A percentile compares a stretch with the other conserved stretches of the same genome.
These are phyloP conservation scores for Sympetrum striolatum DNA, from an alignment of 2,888 invertebrate species.

Conservation along the genomic window DNA sequence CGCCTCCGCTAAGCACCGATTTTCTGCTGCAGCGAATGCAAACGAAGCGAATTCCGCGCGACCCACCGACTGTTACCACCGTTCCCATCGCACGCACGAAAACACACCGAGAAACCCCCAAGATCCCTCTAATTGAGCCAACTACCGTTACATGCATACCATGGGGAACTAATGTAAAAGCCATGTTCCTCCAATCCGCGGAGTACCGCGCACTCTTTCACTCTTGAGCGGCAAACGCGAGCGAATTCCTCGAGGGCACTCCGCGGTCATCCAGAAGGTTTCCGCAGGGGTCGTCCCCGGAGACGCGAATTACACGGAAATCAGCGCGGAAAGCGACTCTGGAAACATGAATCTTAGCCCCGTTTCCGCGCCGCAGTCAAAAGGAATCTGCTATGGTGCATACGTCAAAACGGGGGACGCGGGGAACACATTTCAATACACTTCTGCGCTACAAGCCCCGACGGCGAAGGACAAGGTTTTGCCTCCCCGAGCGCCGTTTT, in stretches of 20 bases:
- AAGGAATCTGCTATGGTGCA: background rate
- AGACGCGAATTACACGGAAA: background rate
- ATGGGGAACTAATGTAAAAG: background rate
- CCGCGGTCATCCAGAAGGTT: background rate
- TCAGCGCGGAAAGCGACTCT: background rate
- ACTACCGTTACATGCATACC: background rate
- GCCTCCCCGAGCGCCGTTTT: background rate
- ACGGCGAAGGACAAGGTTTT: background rate
- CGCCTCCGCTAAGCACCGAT: too few relatives aligned
- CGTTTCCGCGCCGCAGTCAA: background rate
- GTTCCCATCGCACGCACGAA: too few relatives aligned
- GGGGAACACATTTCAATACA: background rate
- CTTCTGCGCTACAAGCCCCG: background rate
- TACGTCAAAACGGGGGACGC: background rate
- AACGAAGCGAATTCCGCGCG: too few relatives aligned
- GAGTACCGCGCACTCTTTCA: background rate
- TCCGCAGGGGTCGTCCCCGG: background rate
- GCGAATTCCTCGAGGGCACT: background rate
- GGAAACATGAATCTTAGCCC: background rate
- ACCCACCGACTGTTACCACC: too few relatives aligned
- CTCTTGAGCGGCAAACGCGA: background rate
- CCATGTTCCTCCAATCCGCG: background rate
- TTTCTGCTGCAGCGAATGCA: too few relatives aligned
- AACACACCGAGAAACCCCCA: background rate
- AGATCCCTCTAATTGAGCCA: background rate